A percentile compares a stretch with the other conserved stretches of the same genome.
These are phyloP conservation scores for Sebastes minor DNA, from an alignment of 2,797 vertebrate genomes.

Conservation along the genomic window DNA sequence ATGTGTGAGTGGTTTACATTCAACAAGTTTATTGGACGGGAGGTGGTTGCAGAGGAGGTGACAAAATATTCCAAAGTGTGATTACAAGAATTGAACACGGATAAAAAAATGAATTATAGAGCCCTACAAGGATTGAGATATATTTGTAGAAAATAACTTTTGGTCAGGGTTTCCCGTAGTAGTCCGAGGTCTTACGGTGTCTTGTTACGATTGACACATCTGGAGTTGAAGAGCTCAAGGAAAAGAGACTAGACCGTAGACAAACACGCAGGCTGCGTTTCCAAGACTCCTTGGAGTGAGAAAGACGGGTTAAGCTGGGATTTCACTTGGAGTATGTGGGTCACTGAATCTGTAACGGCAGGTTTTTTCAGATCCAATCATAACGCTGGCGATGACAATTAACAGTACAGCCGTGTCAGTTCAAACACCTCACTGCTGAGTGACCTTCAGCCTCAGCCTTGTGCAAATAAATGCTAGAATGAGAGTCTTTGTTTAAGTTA, in stretches of 20 bases:
- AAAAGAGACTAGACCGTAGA: background rate
- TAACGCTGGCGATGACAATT: background rate
- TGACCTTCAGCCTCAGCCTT: slow-evolving; percentile 4
- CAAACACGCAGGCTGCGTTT: background rate
- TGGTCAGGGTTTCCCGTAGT: background rate
- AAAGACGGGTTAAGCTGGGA: slow-evolving; percentile 52
- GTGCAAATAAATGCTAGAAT: slow-evolving; percentile 22
- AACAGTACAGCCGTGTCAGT: background rate
- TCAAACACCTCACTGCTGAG: slow-evolving; percentile 13
- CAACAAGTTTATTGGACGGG: slow-evolving; percentile 8
- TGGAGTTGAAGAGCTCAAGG: background rate
- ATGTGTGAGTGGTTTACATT: slow-evolving; percentile 10
- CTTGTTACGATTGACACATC: background rate
- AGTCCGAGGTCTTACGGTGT: background rate
- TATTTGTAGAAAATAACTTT: background rate
- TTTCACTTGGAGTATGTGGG: slow-evolving; percentile 43
- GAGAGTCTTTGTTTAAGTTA: background rate
- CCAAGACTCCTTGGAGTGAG: background rate
- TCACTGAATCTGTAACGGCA: slow-evolving; percentile 44
- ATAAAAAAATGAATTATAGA: background rate
- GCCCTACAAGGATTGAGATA: background rate
- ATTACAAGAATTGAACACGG: background rate
- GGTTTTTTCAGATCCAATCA: slow-evolving; percentile 17
- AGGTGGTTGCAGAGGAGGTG: background rate
- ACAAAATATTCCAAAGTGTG: background rate